These are phyloP conservation scores for Lipophrys pholis DNA, from an alignment of 2,113 vertebrate species.

Conservation along the genomic window DNA sequence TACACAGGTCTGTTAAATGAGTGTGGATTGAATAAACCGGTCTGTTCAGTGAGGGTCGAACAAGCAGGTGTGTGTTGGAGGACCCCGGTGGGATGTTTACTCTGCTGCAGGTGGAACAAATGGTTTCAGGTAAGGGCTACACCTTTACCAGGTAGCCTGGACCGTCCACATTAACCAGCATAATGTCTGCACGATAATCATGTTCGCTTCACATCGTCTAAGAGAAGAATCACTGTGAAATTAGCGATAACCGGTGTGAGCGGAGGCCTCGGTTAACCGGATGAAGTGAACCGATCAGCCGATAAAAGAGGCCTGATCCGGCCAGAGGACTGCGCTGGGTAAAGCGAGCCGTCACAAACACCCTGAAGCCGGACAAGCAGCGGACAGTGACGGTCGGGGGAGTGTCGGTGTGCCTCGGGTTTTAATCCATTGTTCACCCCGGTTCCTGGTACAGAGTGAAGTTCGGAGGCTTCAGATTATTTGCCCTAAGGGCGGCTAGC, in stretches of 20 bases:
- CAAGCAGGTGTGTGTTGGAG: not conserved
- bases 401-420: no score
- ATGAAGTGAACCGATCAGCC: conserved; percentile 28
- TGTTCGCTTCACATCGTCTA: no score
- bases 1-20: no score
- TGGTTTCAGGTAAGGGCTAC: not conserved
- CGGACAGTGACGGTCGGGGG: no score
- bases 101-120: conserved; percentile 22
- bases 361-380: no score
- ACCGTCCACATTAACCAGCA: not conserved
- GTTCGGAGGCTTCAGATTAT: not conserved
- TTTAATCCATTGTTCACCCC: no score
- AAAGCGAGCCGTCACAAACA: conserved; percentile 29
- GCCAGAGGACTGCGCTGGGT: conserved; percentile 30
- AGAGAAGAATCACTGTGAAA: not conserved
- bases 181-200: no score
- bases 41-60: not conserved
- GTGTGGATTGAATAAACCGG: no score
- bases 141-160: not conserved
- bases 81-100: conserved; percentile 18
- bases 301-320: conserved; percentile 62
- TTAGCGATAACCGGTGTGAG: not conserved
- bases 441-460: accelerated
- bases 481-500: conserved; percentile 62
- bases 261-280: not conserved